Evolutionary conservation across 2,113 vertebrate species (phyloP), one percentile per base, ranked within the genome.

Genomic region (Gavialis gangeticus): DNA sequence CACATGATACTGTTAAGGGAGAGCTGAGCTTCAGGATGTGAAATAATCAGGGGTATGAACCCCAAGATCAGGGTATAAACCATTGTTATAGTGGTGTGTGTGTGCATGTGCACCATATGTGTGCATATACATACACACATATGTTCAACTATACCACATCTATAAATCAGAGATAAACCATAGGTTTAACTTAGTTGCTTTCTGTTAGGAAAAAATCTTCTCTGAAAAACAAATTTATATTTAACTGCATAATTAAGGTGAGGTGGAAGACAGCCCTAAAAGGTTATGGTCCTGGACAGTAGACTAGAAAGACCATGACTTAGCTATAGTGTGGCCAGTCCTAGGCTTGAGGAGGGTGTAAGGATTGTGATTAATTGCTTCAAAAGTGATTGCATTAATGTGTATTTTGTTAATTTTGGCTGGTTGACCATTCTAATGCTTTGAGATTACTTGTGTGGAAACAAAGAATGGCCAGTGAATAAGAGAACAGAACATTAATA

Each of bases 381-480:
- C 5, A 19, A 19, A 21, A 19, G 12, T 69, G 66, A 69, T 69
- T 30, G 66, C 34, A 21, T 18, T 34, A 69, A 69, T 69, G 66
- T 69, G 18, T 69, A 5, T 67, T n/a, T 67, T 30, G n/a, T 67
- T 28, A 28, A 66, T 67, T 67, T 67, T 67, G 64, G 30, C 30
- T 69, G 66, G 14, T 30, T 69, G 30, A 11, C 66, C 18, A 17
- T 34, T 69, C n/a, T 69, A 69, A 34, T 69, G 12, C 66, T 69
- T 16, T 66, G 28, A n/a, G 27, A 66, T 66, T 69, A 34, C 66
- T 30, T 30, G 34, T 19, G 66, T 14, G 5, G 46, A 13, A 69
- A 69, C 21, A 21, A 69, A 8, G 46, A 0, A 6, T 12, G 13
- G 11, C 5, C 1, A 59, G 6, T 15, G 73, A 7, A 56, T 15